Evolutionary conservation across 2,797 vertebrate species (phyloP), one percentile per base, ranked within the genome.

Genomic region (Furcifer pardalis): DNA sequence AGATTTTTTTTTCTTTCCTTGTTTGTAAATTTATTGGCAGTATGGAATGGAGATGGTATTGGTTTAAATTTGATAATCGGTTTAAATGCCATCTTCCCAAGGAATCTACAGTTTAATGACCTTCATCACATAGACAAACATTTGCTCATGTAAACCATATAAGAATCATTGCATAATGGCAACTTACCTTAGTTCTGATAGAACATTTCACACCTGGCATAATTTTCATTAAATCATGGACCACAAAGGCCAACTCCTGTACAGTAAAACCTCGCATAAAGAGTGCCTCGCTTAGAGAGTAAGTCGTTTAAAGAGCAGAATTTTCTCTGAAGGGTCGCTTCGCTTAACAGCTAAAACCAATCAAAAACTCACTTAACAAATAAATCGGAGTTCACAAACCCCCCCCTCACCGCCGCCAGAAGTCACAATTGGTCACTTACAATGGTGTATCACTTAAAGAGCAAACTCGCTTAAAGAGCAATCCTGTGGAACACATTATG

Each of bases 131-230:
- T 19, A 85, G 19, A 49, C 32, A 56, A 15, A 23, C 30, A 13
- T 81, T 44, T 3, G 66, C 2, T 23, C 3, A 0, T 86, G 83
- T 85, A 86, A 81, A 83, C 44, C n/a, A 71, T 84, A 89, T 17
- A 83, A 9, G 23, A 13, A 35, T 42, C 2, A 81, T 59, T 1
- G 17, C 2, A 21, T 2, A 80, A 80, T 63, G 35, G 37, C 69
- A 66, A 77, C 86, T 80, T 56, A 40, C 76, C 49, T 0, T 0
- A 86, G 85, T 79, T 9, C 4, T 0, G 72, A 75, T 0, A 0
- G 63, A 17, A 35, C 3, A 42, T 44, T 10, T 44, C n/a, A 44
- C 63, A 7, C 56, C 60, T 72, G 52, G 27, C 74, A 21, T 77
- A 86, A 49, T 6, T 85, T 59, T 79, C 74, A 66, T n/a, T 68